Base-by-base conservation (phyloP, 2,113 vertebrate genomes). In the Neolamprologus ventralis region DNA sequence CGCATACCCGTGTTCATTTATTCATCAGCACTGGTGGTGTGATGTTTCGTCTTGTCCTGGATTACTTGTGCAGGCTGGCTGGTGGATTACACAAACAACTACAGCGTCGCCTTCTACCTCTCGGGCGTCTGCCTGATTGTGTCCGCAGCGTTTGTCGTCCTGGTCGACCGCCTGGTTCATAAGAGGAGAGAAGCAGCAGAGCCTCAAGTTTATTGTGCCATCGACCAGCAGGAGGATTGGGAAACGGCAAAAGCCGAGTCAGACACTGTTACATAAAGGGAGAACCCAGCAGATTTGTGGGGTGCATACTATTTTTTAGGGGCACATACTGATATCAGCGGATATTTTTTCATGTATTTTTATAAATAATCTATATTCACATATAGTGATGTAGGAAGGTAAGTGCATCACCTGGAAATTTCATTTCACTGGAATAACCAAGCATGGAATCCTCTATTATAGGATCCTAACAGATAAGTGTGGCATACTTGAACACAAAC, bases 81-180 rank as follows among this genome's bases (percentile, higher is more conserved):
- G 91, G 95, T 96, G 91, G 95, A 96, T 49, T 23, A 82, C 23
- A 91, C 73, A 0, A 10, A 49, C 1, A 68, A 92, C 91, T 95
- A 88, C 89, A 54, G 93, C 37, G 2, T 80, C 7, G 92, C 93
- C 49, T 96, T 96, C 91, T 95, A 95, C 89, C 80, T 96, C 26
- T 93, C 95, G 1, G 95, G 95, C 26, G 7, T 90, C 63, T 94
- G 93, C 85, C 88, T 96, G 14, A 16, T 96, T 9, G 73, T 80
- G 0, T 94, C 95, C 0, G 87, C 85, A 0, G 84, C 81, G 7
- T 95, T 95, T n/a, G 91, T 96, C 17, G 37, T 91, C 19, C 45
- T 94, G 47, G 94, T 91, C 3, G 95, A 96, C 90, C 13, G 16
- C 6, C 80, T 95, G 11, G 14, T 95, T 26, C 78, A 89, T 84